phyloP scores from a whole-genome alignment of 2,888 invertebrate genomes.

The Cylindroiulus punctatus region DNA sequence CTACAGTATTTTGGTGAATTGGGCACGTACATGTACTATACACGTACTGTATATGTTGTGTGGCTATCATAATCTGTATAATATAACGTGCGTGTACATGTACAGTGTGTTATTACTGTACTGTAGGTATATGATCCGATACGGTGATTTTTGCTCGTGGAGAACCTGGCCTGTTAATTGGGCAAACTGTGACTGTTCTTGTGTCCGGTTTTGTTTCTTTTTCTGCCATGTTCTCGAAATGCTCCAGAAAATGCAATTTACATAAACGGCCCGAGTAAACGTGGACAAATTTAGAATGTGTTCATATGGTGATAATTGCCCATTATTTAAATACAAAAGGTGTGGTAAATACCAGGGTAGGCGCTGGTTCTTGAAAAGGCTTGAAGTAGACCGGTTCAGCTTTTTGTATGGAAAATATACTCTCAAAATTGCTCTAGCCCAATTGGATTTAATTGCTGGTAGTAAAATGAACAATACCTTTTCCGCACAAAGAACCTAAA shows the following conservation, averaged over 20 bases:
- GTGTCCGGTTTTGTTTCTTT: neutral
- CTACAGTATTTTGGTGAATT: no score
- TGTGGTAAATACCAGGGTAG: neutral
- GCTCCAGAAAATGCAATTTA: slow-evolving; percentile 23
- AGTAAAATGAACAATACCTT: neutral
- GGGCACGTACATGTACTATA: no score
- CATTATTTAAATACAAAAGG: slow-evolving; percentile 37
- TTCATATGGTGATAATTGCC: neutral
- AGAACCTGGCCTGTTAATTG: neutral
- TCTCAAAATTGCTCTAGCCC: neutral
- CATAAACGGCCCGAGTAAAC: neutral
- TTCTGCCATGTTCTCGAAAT: neutral
- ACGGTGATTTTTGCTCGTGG: neutral
- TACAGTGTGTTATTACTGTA: no score
- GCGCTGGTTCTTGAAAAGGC: slow-evolving; percentile 12
- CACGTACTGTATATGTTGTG: no score
- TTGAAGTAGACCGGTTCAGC: neutral
- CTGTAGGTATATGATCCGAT: neutral
- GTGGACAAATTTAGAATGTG: neutral
- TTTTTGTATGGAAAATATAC: neutral
- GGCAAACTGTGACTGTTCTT: neutral
- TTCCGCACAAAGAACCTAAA: neutral
- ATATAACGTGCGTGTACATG: no score
- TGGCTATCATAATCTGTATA: no score
- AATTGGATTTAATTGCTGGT: neutral